Percentiles rank a stretch among this genome's conserved stretches.
phyloP scores from a whole-genome alignment of 2,888 invertebrate species.

The Phortica magna region DNA sequence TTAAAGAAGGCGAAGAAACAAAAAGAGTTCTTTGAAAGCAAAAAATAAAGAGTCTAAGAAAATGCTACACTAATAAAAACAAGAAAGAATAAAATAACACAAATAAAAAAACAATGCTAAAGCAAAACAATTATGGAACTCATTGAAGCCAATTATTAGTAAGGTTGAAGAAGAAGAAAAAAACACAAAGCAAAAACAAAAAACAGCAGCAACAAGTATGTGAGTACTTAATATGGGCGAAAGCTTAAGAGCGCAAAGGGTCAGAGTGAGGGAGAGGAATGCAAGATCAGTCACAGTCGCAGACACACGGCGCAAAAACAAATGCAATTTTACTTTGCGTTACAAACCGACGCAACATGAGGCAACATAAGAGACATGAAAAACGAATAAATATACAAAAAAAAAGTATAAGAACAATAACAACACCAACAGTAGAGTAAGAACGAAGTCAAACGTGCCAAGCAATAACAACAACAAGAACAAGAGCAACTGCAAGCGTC shows the following conservation, averaged over 20 bases:
- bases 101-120: conserved; percentile 2
- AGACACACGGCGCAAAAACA: no score
- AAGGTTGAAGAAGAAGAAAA: conserved; percentile 66
- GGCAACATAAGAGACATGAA: conserved; percentile 45
- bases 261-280: no score
- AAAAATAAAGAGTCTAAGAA: neutral
- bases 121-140: conserved; percentile 74
- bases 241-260: no score
- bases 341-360: conserved; percentile 51
- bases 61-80: conserved; percentile 48
- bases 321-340: no score
- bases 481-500: no score
- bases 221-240: conserved; percentile 48
- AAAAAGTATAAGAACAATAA: conserved; percentile 45
- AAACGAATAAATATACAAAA: neutral
- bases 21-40: no score
- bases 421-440: neutral
- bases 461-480: neutral
- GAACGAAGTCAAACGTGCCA: conserved; percentile 27
- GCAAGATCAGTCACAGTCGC: no score
- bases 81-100: neutral
- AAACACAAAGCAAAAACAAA: conserved; percentile 49
- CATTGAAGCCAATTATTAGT: conserved; percentile 76
- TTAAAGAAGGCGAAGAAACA: no score
- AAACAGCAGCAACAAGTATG: conserved; percentile 52